These are phyloP conservation scores for Folsomia manolachei DNA, from an alignment of 2,888 invertebrate genomes.

Conservation along the genomic window DNA sequence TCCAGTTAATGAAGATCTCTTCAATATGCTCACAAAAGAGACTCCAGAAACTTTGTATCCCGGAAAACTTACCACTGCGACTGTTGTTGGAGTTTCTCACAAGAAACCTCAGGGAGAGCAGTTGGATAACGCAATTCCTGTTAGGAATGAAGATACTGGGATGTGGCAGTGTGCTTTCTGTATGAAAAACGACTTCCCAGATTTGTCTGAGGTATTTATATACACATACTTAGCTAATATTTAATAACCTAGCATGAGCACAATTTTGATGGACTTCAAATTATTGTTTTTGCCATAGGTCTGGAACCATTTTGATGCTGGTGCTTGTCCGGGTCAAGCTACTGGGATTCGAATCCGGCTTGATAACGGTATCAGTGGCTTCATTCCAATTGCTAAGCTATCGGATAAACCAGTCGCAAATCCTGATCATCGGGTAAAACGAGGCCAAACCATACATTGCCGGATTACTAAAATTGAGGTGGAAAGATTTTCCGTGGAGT, in stretches of 20 bases:
- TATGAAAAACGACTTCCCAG: conserved; percentile 90
- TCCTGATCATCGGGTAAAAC: conserved; percentile 85
- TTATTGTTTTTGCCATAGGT: conserved; percentile 58
- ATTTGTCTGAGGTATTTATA: conserved; percentile 72
- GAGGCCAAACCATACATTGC: conserved; percentile 79
- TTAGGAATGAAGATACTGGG: conserved; percentile 88
- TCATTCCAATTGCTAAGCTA: conserved; percentile 88
- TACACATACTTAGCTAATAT: not conserved
- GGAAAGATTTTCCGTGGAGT: conserved; percentile 87
- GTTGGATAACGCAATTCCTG: conserved; percentile 92
- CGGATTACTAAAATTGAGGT: conserved; percentile 94
- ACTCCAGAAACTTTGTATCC: conserved; percentile 89
- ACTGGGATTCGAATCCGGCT: conserved; percentile 83
- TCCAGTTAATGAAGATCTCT: conserved; percentile 80
- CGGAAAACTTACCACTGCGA: conserved; percentile 79
- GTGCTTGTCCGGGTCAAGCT: conserved; percentile 91
- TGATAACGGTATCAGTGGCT: conserved; percentile 90
- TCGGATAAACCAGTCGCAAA: conserved; percentile 87
- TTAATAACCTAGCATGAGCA: not conserved
- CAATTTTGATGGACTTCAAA: not conserved
- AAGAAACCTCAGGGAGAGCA: conserved; percentile 89
- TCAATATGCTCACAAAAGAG: conserved; percentile 94
- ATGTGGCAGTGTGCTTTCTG: conserved; percentile 98
- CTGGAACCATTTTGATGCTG: conserved; percentile 97
- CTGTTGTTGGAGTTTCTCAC: conserved; percentile 75